Base-by-base conservation (phyloP, 2,888 invertebrate species). In the Ametastegia equiseti region DNA sequence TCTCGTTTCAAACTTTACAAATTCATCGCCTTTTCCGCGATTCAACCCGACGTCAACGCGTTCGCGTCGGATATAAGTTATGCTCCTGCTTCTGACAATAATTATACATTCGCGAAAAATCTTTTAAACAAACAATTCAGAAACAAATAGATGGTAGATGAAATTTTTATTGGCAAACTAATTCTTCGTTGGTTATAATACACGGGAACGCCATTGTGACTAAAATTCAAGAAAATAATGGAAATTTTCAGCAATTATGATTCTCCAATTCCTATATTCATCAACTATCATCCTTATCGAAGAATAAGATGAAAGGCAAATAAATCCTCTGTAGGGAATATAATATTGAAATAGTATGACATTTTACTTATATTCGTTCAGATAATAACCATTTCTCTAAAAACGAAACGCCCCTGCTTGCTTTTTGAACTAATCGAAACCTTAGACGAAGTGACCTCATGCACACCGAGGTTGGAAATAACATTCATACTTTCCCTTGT, bases 1-100 rank as follows among this genome's bases (percentile, higher is more conserved):
- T 57, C 50, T 75, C 13, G 30, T 63, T 30, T 45, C 60, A 42
- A 42, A 42, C 19, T 60, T 45, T 63, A 63, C 42, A 60, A 60
- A 27, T 60, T 77, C 77, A 42, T 57, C 77, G 23, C 60, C 15
- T 60, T 39, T 23, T 45, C 15, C 27, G n/a, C n/a, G 15, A 47
- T 45, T 71, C 42, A 27, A 11, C 15, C 33, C 36, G n/a, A 27
- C 45, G 47, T 71, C 42, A 30, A 71, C 27, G 47, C 71, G 30
- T 30, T 15, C 13, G 15, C 60, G 60, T 60, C 60, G 30, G 9
- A 60, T 30, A 54, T 54, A 54, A 2, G 15, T 7, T 42, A 42
- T 23, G 27, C 13, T 23, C n/a, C 15, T 71, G 27, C 30, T 13
- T 45, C 30, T 47, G 7, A 1, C 23, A 71, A 33, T 30, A 30